Evolutionary conservation across 2,888 invertebrate genomes (phyloP).

Genomic region (Norana najaformis): DNA sequence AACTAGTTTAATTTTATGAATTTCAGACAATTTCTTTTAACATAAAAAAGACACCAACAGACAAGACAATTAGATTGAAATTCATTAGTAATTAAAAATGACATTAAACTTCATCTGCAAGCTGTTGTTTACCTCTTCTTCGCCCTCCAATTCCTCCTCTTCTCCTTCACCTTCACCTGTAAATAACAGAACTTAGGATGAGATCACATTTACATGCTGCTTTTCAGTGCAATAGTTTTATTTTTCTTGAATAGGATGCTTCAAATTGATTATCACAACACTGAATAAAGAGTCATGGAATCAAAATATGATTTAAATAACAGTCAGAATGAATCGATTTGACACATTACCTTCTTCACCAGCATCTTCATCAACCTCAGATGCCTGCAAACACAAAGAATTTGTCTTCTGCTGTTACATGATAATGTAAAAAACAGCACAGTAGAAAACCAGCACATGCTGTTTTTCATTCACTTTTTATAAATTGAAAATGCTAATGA

Average conservation of each 20-base stretch:
- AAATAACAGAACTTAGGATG: not conserved
- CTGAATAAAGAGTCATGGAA: not conserved
- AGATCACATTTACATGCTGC: not conserved
- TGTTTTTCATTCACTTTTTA: not conserved
- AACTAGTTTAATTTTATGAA: not conserved
- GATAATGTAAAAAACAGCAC: not conserved
- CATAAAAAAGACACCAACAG: no score
- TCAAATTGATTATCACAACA: not conserved
- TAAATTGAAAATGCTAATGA: not conserved
- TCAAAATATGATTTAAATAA: not conserved
- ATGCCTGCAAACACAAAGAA: constrained; percentile 53
- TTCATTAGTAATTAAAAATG: not conserved
- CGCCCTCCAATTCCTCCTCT: constrained; percentile 43
- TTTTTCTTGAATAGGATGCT: no score
- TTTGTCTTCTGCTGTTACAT: not conserved
- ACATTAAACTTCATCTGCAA: not conserved
- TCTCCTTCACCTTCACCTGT: constrained; percentile 50
- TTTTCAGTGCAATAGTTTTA: not conserved
- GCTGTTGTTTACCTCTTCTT: constrained; percentile 9
- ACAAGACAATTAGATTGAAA: not conserved
- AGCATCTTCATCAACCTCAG: constrained; percentile 60
- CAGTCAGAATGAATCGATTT: not conserved
- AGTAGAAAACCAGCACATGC: not conserved
- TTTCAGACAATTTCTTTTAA: no score
- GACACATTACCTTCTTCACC: constrained; percentile 43